These are phyloP conservation scores for Heliconius melpomene DNA, from an alignment of 1,140 invertebrate genomes.

Conservation along the genomic window DNA sequence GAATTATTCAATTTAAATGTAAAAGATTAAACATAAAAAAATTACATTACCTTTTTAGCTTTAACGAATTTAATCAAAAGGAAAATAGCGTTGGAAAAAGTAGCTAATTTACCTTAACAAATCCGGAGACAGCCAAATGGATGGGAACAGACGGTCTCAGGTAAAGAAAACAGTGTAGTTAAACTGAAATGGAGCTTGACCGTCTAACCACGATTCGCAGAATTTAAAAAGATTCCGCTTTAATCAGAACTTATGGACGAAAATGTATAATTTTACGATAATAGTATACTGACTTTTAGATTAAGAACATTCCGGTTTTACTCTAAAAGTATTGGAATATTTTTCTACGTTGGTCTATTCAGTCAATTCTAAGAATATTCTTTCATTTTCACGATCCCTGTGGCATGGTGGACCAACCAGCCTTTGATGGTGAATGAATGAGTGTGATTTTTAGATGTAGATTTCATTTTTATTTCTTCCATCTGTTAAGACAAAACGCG, in stretches of 20 bases:
- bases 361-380: too few relatives aligned
- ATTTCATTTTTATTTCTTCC: too few relatives aligned
- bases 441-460: too few relatives aligned
- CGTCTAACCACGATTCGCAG: conserved; percentile 35
- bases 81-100: conserved; percentile 40
- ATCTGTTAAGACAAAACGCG: too few relatives aligned
- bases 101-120: conserved; percentile 48
- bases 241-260: conserved; percentile 40
- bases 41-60: conserved; percentile 9
- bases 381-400: too few relatives aligned
- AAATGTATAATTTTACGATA: conserved; percentile 11
- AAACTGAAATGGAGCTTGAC: conserved; percentile 44
- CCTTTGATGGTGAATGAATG: too few relatives aligned
- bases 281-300: background rate
- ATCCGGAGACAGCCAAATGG: conserved; percentile 46
- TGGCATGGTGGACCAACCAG: too few relatives aligned
- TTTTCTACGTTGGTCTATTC: too few relatives aligned
- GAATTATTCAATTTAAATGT: background rate
- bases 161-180: conserved; percentile 43
- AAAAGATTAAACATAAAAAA: background rate
- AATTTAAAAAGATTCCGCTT: conserved; percentile 41
- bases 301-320: too few relatives aligned
- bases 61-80: conserved; percentile 42
- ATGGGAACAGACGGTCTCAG: conserved; percentile 41
- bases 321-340: too few relatives aligned